Evolutionary conservation across 2,797 vertebrate genomes (phyloP), one percentile per base, ranked within the genome.

Genomic region (Knipowitschia caucasica): DNA sequence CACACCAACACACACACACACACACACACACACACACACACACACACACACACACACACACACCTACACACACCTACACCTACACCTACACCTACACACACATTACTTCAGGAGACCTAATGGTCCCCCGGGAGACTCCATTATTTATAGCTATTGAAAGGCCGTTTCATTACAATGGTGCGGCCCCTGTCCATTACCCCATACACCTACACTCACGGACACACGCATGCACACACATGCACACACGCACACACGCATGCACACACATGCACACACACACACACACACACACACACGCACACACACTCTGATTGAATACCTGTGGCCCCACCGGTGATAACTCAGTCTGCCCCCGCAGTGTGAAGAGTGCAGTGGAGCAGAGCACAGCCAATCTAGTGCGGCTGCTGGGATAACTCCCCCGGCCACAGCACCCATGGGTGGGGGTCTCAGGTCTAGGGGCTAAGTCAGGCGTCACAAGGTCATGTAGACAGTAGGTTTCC

Each of bases 71-170:
- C 3, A 8, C 7, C 8, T 21, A 17, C 21, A 17, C 12, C 18
- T 21, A 4, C 18, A 9, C 18, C 21, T 21, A 3, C 12, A 5
- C 5, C 10, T 3, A 1, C 21, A 14, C 12, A n/a, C 23, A 5
- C 5, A 21, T 12, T 3, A 20, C 40, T 25, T 8, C 23, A 43
- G 55, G 38, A 50, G 50, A 68, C 50, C 53, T 73, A 72, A 81
- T 72, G 72, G 76, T 75, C 80, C 68, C 59, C 4, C 23, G 78
- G 78, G 79, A 83, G 75, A 71, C 69, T 65, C 78, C 79, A 83
- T 86, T 84, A 87, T 87, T 86, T 87, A 86, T 86, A 15, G 56
- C 67, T 72, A 78, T 76, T 75, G 75, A 84, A 84, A 75, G 71
- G 75, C 64, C 51, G 79, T 82, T 83, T 81, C 74, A 86, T 86